Evolutionary conservation across 1,140 invertebrate genomes (phyloP).

Genomic region (Tenebrio molitor): DNA sequence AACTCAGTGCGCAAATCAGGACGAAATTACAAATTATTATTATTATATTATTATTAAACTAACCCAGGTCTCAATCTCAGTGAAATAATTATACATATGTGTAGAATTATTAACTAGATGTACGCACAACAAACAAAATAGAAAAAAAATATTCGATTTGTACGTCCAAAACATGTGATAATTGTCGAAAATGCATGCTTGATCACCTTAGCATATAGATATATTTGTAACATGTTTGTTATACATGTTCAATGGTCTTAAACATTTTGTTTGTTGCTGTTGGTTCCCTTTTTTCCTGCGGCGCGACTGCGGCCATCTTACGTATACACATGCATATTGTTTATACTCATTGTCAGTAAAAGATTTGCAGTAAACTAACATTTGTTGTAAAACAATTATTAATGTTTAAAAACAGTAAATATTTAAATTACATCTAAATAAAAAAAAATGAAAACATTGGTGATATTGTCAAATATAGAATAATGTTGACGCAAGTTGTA

Average conservation of each 20-base stretch:
- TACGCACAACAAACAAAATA: constrained; percentile 61
- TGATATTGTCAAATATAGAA: constrained; percentile 60
- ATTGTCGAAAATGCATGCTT: constrained; percentile 58
- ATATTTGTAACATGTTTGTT: constrained; percentile 56
- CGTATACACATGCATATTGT: constrained; percentile 37
- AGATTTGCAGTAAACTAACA: constrained; percentile 43
- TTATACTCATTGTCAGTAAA: constrained; percentile 48
- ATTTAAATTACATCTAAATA: constrained; percentile 46
- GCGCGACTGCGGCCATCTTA: constrained; percentile 1
- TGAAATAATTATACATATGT: constrained; percentile 57
- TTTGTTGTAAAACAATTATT: constrained; percentile 34
- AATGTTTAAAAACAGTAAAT: constrained; percentile 46
- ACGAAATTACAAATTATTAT: constrained; percentile 49
- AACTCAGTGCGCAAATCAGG: constrained; percentile 62
- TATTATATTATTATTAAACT: constrained; percentile 48
- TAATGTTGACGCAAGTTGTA: constrained; percentile 51
- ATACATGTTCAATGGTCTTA: constrained; percentile 55
- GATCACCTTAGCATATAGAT: constrained; percentile 50
- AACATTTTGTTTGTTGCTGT: constrained; percentile 54
- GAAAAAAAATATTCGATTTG: constrained; percentile 53
- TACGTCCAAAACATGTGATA: constrained; percentile 63
- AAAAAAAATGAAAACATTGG: constrained; percentile 55
- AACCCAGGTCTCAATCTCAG: constrained; percentile 61
- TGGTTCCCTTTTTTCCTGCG: constrained; percentile 13
- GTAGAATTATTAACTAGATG: constrained; percentile 53